These are phyloP conservation scores for Silvanus unidentatus DNA, from an alignment of 2,888 invertebrate species.

Conservation along the genomic window DNA sequence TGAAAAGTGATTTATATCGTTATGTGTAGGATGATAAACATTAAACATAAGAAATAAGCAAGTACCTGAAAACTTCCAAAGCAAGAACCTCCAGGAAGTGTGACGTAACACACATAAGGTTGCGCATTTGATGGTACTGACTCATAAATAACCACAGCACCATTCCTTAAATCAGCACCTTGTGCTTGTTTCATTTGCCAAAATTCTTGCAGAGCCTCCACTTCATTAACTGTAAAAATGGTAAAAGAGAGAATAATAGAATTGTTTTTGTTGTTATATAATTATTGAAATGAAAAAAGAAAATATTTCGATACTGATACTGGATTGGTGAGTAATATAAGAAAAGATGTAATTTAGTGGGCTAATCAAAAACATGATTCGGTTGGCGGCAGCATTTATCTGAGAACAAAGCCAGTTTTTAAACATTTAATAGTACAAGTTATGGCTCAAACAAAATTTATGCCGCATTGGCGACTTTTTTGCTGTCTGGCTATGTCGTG, in stretches of 20 bases:
- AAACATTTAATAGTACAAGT: slow-evolving; percentile 42
- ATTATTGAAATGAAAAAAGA: neutral
- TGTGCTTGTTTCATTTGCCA: slow-evolving; percentile 95
- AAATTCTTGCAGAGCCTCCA: slow-evolving; percentile 92
- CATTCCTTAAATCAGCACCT: slow-evolving; percentile 78
- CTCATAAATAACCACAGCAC: slow-evolving; percentile 90
- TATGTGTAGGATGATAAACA: too few relatives aligned
- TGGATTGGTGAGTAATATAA: neutral
- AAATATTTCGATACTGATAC: neutral
- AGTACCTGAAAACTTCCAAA: slow-evolving; percentile 92
- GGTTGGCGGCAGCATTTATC: slow-evolving; percentile 32
- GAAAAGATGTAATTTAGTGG: slow-evolving; percentile 12
- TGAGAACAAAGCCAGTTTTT: slow-evolving; percentile 43
- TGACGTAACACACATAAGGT: slow-evolving; percentile 92
- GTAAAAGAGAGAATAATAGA: neutral
- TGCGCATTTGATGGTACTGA: slow-evolving; percentile 86
- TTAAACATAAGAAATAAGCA: too few relatives aligned
- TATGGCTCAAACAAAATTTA: slow-evolving; percentile 32
- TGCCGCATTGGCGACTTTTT: slow-evolving; percentile 33
- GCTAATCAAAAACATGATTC: slow-evolving; percentile 17
- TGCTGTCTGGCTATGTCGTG: slow-evolving; percentile 44
- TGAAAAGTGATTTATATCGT: too few relatives aligned
- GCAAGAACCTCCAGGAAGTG: slow-evolving; percentile 90
- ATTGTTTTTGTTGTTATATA: neutral
- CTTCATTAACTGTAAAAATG: slow-evolving; percentile 74